These are phyloP conservation scores for Balaenoptera acutorostrata DNA, from an alignment of 2,113 vertebrate genomes.

Conservation along the genomic window DNA sequence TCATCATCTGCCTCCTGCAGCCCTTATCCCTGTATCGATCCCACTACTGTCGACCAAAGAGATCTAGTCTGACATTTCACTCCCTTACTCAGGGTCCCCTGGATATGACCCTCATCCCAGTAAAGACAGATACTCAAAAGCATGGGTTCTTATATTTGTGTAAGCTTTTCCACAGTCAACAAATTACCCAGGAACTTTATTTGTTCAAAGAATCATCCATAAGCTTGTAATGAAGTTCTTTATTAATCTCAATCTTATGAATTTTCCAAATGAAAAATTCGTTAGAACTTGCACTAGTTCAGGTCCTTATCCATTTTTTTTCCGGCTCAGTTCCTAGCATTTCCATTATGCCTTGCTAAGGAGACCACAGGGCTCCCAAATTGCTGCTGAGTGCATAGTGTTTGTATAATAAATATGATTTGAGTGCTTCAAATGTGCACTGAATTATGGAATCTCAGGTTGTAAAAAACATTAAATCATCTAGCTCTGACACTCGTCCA, in stretches of 20 bases:
- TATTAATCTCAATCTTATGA: not conserved
- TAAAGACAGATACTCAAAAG: not conserved
- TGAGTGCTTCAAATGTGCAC: not conserved
- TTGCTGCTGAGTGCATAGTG: not conserved
- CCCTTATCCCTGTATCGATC: not conserved
- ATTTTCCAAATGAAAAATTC: not conserved
- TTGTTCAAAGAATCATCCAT: not conserved
- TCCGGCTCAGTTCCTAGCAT: not conserved
- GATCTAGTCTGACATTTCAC: not conserved
- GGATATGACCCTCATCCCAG: too few species aligned
- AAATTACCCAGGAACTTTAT: not conserved
- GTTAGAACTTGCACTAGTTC: not conserved
- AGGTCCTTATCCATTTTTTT: not conserved
- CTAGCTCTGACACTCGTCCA: not conserved
- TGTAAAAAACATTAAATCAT: not conserved
- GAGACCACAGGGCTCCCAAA: not conserved
- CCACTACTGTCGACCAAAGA: not conserved
- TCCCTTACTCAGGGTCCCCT: not conserved
- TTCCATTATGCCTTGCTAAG: conserved; percentile 27
- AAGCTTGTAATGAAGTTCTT: not conserved
- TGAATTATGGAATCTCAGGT: not conserved
- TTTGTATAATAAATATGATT: conserved; percentile 43
- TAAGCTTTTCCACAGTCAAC: not conserved
- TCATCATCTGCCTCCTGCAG: not conserved
- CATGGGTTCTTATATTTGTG: not conserved